Evolutionary conservation across 2,888 invertebrate species (phyloP).

Genomic region (Melitaea athalia): DNA sequence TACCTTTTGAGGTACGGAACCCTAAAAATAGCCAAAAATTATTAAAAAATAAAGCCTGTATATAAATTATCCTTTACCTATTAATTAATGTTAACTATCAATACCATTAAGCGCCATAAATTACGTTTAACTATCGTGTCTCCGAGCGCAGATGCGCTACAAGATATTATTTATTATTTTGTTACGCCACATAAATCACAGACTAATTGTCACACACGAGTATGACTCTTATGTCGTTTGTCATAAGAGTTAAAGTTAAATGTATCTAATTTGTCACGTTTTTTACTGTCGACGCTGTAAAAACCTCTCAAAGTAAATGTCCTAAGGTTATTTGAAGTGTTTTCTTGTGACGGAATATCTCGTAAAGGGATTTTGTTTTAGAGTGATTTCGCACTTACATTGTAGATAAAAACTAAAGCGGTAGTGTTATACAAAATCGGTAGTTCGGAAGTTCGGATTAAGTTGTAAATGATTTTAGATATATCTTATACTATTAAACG

Average conservation of each 20-base stretch:
- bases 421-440: no score
- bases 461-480: no score
- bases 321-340: conserved; percentile 33
- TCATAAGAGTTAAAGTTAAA: background rate
- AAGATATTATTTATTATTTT: conserved; percentile 30
- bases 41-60: background rate
- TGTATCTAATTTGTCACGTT: background rate
- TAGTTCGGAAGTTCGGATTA: no score
- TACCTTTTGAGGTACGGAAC: no score
- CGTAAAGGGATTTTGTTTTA: conserved; percentile 25
- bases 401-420: no score
- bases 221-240: background rate
- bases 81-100: conserved; percentile 20
- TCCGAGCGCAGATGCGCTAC: conserved; percentile 26
- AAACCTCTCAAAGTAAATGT: conserved; percentile 30
- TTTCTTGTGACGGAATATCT: conserved; percentile 33
- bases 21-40: background rate
- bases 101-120: conserved; percentile 27
- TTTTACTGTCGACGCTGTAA: conserved; percentile 17
- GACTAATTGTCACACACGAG: background rate
- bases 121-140: conserved; percentile 27
- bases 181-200: conserved; percentile 21
- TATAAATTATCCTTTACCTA: background rate
- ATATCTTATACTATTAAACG: no score
- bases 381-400: no score